Conservation (phyloP, 2,888 invertebrate species). For the Orthosia gracilis region DNA sequence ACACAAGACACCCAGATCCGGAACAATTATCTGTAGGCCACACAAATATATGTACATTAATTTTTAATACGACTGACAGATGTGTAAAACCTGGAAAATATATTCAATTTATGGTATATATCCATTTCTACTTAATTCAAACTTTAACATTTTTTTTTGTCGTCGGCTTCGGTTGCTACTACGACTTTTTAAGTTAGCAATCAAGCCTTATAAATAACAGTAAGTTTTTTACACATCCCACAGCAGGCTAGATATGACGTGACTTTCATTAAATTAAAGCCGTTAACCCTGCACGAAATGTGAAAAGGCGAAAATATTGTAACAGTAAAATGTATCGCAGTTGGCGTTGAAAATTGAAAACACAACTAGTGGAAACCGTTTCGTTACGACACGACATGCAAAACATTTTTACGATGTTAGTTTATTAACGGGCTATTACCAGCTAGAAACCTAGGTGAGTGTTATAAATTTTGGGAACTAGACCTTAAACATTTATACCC, state of each 20-base stretch:
- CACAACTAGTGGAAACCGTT: slow-evolving; percentile 29
- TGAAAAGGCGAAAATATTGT: slow-evolving; percentile 30
- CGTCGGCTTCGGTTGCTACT: no score
- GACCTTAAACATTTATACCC: not conserved
- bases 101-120: no score
- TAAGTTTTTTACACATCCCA: not conserved
- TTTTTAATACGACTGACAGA: no score
- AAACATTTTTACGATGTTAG: slow-evolving; percentile 39
- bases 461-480: not conserved
- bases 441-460: no score
- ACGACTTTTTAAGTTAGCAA: not conserved
- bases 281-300: slow-evolving; percentile 27
- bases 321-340: slow-evolving; percentile 27
- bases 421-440: not conserved
- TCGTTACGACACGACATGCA: slow-evolving; percentile 18
- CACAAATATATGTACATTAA: no score
- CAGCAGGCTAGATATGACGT: not conserved
- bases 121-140: no score
- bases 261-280: slow-evolving; percentile 35
- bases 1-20: no score
- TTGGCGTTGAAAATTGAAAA: slow-evolving; percentile 47
- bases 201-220: not conserved
- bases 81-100: no score
- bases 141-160: no score
- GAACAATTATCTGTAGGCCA: no score